Conservation (phyloP, 2,888 invertebrate genomes). For the Crioceris asparagi region DNA sequence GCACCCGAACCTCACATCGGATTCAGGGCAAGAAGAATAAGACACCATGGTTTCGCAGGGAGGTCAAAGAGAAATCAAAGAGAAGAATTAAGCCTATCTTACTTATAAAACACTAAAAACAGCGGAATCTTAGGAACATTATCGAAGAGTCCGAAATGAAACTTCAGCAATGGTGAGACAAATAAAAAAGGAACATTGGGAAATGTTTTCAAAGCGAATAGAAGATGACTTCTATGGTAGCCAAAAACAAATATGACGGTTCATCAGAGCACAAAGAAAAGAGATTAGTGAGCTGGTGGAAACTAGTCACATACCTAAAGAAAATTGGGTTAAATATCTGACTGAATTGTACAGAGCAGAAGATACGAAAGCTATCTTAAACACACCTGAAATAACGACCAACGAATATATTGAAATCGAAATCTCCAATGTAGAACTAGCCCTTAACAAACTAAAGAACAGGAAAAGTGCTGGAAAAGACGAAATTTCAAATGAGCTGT, state of each 20-base stretch:
- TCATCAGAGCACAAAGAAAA: not conserved
- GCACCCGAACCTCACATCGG: not conserved
- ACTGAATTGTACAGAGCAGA: not conserved
- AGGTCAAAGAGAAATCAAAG: not conserved
- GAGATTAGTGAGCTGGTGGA: not conserved
- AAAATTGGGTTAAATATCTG: slow-evolving; percentile 1
- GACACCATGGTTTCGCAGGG: not conserved
- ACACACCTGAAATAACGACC: too few species aligned
- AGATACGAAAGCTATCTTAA: not conserved
- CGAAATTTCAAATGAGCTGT: not conserved
- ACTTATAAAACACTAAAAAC: not conserved
- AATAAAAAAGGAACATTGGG: not conserved
- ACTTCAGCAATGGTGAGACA: not conserved
- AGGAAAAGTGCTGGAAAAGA: too few species aligned
- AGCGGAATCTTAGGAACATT: not conserved
- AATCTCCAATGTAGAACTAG: too few species aligned
- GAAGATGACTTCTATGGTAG: not conserved
- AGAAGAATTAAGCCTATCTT: not conserved
- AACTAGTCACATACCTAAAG: not conserved
- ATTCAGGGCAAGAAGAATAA: not conserved
- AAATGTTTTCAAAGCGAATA: not conserved
- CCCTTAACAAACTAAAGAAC: too few species aligned
- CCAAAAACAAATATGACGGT: not conserved
- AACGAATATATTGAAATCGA: not conserved
- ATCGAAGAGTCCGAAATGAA: not conserved